These are phyloP conservation scores for Aleiodes sp. DNA, from an alignment of 1,140 invertebrate genomes.

Conservation along the genomic window DNA sequence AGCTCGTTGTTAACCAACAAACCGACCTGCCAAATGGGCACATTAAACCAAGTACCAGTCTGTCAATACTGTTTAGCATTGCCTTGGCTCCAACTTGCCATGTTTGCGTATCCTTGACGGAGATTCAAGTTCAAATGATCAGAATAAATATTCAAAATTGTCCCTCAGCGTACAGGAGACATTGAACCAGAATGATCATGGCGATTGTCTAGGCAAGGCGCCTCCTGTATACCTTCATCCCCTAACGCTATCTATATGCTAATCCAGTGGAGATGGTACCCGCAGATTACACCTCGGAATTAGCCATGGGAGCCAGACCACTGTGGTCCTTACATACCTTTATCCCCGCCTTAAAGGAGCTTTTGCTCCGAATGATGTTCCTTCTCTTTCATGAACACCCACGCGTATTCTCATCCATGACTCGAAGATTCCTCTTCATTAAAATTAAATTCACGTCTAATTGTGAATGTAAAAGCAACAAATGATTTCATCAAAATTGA, in stretches of 20 bases:
- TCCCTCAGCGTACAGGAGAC: slow-evolving; percentile 2
- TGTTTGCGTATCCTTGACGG: background rate
- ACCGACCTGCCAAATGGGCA: background rate
- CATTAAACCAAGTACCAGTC: slow-evolving; percentile 23
- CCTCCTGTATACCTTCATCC: slow-evolving; percentile 20
- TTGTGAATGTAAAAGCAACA: background rate
- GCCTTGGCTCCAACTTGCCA: background rate
- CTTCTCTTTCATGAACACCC: slow-evolving; percentile 27
- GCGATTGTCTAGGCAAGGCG: slow-evolving; percentile 17
- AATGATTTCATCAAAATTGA: background rate
- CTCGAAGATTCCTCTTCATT: slow-evolving; percentile 57
- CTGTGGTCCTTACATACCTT: slow-evolving; percentile 47
- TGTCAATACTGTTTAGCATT: slow-evolving; percentile 44
- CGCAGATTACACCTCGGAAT: slow-evolving; percentile 66
- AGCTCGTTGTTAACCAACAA: slow-evolving; percentile 5
- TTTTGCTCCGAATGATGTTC: background rate
- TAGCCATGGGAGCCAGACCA: slow-evolving; percentile 54
- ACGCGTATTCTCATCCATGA: slow-evolving; percentile 47
- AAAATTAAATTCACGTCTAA: background rate
- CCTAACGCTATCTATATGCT: slow-evolving; percentile 64
- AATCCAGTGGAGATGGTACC: slow-evolving; percentile 67
- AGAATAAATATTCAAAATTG: slow-evolving; percentile 1
- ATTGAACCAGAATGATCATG: slow-evolving; percentile 34
- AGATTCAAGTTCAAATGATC: background rate
- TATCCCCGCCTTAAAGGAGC: slow-evolving; percentile 43